Base-by-base conservation (phyloP, 2,113 vertebrate genomes). In the Eleginops maclovinus region DNA sequence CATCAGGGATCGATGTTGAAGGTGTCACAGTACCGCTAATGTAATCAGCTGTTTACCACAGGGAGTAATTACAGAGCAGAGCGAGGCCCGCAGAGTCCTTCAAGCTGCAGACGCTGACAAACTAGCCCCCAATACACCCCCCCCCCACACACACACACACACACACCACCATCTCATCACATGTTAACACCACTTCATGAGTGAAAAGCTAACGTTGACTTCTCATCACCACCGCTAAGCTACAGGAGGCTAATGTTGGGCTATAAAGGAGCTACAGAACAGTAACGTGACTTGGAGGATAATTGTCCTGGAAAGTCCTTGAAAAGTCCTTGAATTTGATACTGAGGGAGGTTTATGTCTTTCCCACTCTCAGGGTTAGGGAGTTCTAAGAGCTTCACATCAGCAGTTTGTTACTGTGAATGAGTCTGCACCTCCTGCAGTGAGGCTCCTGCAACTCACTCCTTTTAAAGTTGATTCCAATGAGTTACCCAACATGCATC, bases 1-100 rank as follows among this genome's bases (percentile, higher is more conserved):
- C 71, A 54, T 70, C 51, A 4, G 53, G 50, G 62, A 7, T 81
- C 74, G 0, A 83, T 79, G 77, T 2, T 66, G 61, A 65, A 55
- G 58, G 82, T 69, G 49, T 88, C 79, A 77, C 83, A 84, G 81
- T 79, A 83, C n/a, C 7, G 5, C 74, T 85, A 81, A 89, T 83
- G 75, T 28, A 73, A 87, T 77, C 76, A 80, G 74, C 79, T 43
- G 9, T 84, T 86, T 19, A 76, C 65, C 70, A 63, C 71, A 22
- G 85, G 78, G 72, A 87, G 77, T 79, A 84, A 88, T 90, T 79
- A 86, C 53, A 74, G 61, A 56, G 71, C 81, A 8, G 54, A 70
- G 56, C 1, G 15, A 43, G 65, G 72, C 53, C 84, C 47, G 50
- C 74, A 19, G 47, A 61, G 81, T 65, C 77, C 75, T 72, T 50